Base-by-base conservation (phyloP, 2,888 invertebrate genomes). In the Poecilus cupreus region DNA sequence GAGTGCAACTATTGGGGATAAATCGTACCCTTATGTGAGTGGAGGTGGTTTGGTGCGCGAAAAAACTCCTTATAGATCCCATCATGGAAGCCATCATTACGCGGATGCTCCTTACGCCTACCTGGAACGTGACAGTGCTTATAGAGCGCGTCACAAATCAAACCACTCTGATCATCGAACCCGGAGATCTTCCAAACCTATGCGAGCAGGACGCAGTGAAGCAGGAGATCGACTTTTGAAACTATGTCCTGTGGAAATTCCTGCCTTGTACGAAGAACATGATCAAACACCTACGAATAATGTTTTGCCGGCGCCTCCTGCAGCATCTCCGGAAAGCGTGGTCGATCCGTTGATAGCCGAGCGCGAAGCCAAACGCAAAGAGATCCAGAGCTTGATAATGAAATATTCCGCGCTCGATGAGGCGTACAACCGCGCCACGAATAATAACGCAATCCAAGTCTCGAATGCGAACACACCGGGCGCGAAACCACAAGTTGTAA, bases 341-440 rank as follows among this genome's bases (percentile, higher is more conserved):
- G 86, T 88, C 1, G 93, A 94, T 86, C 91, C 91, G 82, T 90
- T 91, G 22, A 89, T 93, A 68, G 91, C 92, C 84, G 96, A 96
- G 84, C 91, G 96, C 57, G 95, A 96, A 87, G 94, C 94, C 8
- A 93, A 94, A 85, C 92, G 96, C 43, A 96, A 96, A 86, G 96
- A 96, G 87, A 95, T 96, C 82, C 94, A 95, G 88, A 93, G 94
- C 85, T 90, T 96, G 82, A 95, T 96, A 82, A 92, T 94, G 91
- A 96, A 96, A 88, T 96, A 96, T 88, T 94, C 95, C 32, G 95
- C 94, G 60, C 90, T 96, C 84, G 95, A 95, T 85, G 94, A 95
- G 86, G 92, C 92, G 81, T 94, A 94, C 88, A 93, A 89, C 87
- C 83, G 85, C 80, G 84, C 86, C 43, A 82, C 82, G 37, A 77